These are phyloP conservation scores for Selenia dentaria DNA, from an alignment of 2,888 invertebrate species.

Conservation along the genomic window DNA sequence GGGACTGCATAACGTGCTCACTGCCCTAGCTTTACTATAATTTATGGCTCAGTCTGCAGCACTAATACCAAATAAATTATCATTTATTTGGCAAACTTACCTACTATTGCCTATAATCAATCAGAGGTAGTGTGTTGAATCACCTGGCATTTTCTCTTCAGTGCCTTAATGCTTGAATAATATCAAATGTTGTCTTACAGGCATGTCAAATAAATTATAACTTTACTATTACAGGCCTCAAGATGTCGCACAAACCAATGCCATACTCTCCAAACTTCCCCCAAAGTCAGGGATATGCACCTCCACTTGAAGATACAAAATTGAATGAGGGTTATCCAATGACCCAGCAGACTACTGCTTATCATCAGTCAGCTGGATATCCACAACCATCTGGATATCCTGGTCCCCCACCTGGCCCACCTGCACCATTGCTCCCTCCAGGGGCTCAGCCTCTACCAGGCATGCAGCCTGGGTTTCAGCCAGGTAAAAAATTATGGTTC, in stretches of 20 bases:
- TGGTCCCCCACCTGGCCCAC: conserved; percentile 49
- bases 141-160: no score
- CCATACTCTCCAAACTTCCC: conserved; percentile 79
- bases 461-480: conserved; percentile 69
- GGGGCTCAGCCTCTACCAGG: conserved; percentile 67
- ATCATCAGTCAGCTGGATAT: conserved; percentile 30
- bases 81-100: no score
- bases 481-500: conserved; percentile 39
- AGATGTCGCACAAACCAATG: conserved; percentile 74
- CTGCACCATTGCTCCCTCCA: conserved; percentile 54
- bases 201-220: no score
- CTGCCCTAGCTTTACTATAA: no score
- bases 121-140: no score
- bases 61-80: no score
- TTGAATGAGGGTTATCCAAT: conserved; percentile 56
- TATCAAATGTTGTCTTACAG: no score
- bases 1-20: no score
- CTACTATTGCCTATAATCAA: no score
- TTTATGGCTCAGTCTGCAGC: no score
- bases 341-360: conserved; percentile 47
- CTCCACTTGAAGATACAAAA: conserved; percentile 62
- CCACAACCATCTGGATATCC: conserved; percentile 51
- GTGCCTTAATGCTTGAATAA: no score
- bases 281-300: conserved; percentile 66
- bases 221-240: conserved; percentile 36